These are phyloP conservation scores for Rotaria socialis DNA, from an alignment of 2,888 invertebrate species.

Conservation along the genomic window DNA sequence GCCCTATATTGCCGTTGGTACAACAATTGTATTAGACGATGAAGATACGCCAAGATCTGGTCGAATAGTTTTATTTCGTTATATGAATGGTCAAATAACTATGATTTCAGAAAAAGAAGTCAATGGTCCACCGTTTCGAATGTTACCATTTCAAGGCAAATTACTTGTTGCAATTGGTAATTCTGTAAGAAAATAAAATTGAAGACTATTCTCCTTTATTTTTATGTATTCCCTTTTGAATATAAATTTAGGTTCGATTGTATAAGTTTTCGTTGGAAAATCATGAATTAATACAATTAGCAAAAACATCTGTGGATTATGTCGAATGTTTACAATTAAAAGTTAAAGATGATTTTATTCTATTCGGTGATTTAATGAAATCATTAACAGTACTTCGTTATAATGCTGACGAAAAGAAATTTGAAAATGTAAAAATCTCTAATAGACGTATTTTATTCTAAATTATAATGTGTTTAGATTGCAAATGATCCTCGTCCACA, in stretches of 20 bases:
- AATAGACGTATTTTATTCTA: not conserved
- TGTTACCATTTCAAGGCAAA: conserved; percentile 91
- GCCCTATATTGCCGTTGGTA: conserved; percentile 84
- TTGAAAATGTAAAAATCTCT: conserved; percentile 39
- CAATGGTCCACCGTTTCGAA: conserved; percentile 84
- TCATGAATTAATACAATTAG: conserved; percentile 56
- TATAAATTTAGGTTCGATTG: not conserved
- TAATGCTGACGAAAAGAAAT: conserved; percentile 63
- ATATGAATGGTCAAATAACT: conserved; percentile 67
- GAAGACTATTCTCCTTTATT: too few species aligned
- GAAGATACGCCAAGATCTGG: conserved; percentile 95
- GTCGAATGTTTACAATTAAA: conserved; percentile 87
- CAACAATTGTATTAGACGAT: conserved; percentile 76
- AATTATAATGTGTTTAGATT: conserved; percentile 8
- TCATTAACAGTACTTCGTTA: conserved; percentile 89
- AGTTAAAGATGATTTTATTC: conserved; percentile 91
- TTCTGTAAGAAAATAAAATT: conserved; percentile 67
- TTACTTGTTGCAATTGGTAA: conserved; percentile 90
- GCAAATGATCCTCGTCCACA: conserved; percentile 73
- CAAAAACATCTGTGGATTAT: conserved; percentile 95
- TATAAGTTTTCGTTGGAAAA: not conserved
- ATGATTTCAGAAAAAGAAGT: conserved; percentile 91
- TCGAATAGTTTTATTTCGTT: conserved; percentile 82
- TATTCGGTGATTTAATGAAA: conserved; percentile 93
- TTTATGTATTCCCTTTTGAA: too few species aligned